These are phyloP conservation scores for Drosophila truncata DNA, from an alignment of 1,140 invertebrate species.

Conservation along the genomic window DNA sequence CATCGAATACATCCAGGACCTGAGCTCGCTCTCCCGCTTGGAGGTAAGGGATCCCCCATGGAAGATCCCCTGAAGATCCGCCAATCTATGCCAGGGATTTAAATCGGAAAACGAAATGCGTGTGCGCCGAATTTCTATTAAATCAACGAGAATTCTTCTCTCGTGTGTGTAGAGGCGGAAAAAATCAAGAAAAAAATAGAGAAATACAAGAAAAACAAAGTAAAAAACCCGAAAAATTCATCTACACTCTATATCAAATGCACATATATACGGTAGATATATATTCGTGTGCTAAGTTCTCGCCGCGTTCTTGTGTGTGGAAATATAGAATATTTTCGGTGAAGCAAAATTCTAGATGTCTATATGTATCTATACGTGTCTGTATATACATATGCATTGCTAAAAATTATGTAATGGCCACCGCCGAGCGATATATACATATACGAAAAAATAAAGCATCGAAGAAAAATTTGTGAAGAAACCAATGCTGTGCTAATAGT, in stretches of 20 bases:
- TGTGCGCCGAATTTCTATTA: conserved; percentile 43
- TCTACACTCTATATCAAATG: conserved; percentile 46
- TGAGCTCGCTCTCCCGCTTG: conserved; percentile 95
- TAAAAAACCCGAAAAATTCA: conserved; percentile 57
- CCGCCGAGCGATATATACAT: conserved; percentile 33
- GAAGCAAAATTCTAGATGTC: conserved; percentile 69
- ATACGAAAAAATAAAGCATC: conserved; percentile 20
- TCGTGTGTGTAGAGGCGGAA: conserved; percentile 44
- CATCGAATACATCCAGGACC: conserved; percentile 96
- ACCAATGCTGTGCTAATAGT: conserved; percentile 34
- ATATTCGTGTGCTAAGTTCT: conserved; percentile 39
- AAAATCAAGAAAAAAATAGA: conserved; percentile 27
- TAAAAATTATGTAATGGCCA: conserved; percentile 64
- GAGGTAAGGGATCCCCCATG: conserved; percentile 89
- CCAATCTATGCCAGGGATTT: conserved; percentile 1
- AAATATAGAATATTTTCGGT: conserved; percentile 75
- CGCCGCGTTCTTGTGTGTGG: conserved; percentile 68
- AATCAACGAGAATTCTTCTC: conserved; percentile 31
- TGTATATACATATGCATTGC: conserved; percentile 57
- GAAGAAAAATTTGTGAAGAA: conserved; percentile 31
- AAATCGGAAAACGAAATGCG: conserved; percentile 33
- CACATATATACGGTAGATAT: conserved; percentile 35
- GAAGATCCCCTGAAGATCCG: conserved; percentile 4
- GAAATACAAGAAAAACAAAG: conserved; percentile 37
- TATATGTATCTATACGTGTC: conserved; percentile 51